phyloP scores from a whole-genome alignment of 2,113 vertebrate species.

The Pituophis catenifer region DNA sequence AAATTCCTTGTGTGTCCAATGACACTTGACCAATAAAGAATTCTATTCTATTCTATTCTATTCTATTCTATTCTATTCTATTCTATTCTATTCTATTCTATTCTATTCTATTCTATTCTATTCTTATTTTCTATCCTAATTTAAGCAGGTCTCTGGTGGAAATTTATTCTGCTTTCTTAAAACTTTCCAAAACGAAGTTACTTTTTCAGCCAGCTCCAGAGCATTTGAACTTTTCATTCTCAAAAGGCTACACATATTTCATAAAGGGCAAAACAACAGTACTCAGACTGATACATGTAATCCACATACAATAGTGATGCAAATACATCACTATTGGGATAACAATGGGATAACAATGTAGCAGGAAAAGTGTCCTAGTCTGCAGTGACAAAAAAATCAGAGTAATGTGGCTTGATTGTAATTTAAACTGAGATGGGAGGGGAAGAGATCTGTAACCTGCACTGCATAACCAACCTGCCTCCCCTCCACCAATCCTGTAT shows the following conservation, averaged over 20 bases:
- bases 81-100: not conserved
- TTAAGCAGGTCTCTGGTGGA: not conserved
- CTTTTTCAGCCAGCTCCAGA: not conserved
- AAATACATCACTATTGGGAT: not conserved
- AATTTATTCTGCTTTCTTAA: not conserved
- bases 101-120: not conserved
- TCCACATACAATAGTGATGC: not conserved
- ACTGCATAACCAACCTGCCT: not conserved
- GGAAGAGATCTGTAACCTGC: not conserved
- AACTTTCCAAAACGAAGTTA: not conserved
- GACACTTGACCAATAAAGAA: not conserved
- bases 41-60: not conserved
- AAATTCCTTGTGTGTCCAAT: not conserved
- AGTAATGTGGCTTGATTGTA: not conserved
- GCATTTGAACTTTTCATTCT: constrained; percentile 3
- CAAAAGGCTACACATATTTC: not conserved
- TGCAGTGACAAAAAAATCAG: not conserved
- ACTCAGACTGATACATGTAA: constrained; percentile 6
- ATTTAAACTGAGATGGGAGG: not conserved
- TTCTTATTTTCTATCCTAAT: not conserved
- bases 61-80: not conserved
- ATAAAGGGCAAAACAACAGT: not conserved
- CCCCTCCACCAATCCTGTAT: not conserved
- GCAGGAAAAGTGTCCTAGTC: not conserved
- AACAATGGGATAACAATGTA: not conserved